Percentiles rank a stretch among this genome's conserved stretches.
phyloP scores from a whole-genome alignment of 2,113 vertebrate species.

The Aix galericulata region DNA sequence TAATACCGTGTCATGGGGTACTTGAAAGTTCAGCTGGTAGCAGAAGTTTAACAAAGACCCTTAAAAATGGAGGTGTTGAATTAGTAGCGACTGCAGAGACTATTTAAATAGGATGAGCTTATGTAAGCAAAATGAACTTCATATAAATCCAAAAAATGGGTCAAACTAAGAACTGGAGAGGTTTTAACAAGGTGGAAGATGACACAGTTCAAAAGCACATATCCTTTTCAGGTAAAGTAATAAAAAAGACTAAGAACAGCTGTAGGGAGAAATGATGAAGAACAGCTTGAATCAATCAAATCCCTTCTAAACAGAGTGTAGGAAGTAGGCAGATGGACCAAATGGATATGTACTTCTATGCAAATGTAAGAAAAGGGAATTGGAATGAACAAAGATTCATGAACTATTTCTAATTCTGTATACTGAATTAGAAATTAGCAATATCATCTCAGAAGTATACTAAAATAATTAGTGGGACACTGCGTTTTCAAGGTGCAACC shows the following conservation, averaged over 20 bases:
- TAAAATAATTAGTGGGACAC: background rate
- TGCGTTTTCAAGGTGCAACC: background rate
- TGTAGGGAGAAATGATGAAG: background rate
- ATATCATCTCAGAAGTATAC: background rate
- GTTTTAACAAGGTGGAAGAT: background rate
- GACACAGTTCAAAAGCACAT: background rate
- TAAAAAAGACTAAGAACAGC: background rate
- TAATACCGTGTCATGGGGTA: background rate
- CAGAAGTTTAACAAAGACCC: background rate
- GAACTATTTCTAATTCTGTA: background rate
- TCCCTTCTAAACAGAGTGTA: background rate
- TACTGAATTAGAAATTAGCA: background rate
- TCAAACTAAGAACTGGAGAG: background rate
- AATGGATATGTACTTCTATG: background rate
- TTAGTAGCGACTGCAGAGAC: background rate
- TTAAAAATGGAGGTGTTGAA: background rate
- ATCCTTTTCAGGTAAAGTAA: background rate
- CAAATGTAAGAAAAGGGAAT: background rate
- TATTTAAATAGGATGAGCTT: background rate
- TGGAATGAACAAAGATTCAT: background rate
- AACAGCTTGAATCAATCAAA: background rate
- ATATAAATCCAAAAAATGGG: background rate
- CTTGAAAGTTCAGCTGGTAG: background rate
- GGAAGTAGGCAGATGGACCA: background rate
- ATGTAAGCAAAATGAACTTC: background rate